phyloP scores from a whole-genome alignment of 2,888 invertebrate genomes.

The Amiota minor region DNA sequence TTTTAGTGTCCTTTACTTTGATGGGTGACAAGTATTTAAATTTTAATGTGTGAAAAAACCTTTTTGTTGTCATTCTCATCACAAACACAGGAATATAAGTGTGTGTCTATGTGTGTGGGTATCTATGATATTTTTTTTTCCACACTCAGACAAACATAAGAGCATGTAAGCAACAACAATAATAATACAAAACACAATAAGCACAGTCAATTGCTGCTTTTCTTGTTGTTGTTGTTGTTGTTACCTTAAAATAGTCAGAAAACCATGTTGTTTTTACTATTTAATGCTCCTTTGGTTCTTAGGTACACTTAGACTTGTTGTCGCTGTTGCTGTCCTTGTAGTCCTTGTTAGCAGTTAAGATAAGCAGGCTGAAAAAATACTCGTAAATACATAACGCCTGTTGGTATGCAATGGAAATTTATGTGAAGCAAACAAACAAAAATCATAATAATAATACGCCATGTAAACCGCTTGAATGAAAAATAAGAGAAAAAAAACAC shows the following conservation, averaged over 20 bases:
- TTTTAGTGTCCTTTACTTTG: too few species aligned
- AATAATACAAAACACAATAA: background rate
- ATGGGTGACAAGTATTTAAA: conserved; percentile 22
- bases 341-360: background rate
- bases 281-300: too few species aligned
- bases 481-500: background rate
- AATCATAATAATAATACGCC: too few species aligned
- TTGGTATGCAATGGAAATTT: conserved; percentile 17
- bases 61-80: conserved; percentile 6
- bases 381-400: conserved; percentile 8
- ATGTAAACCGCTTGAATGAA: background rate
- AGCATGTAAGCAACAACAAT: conserved; percentile 36
- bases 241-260: conserved; percentile 17
- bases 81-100: conserved; percentile 20
- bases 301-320: too few species aligned
- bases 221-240: background rate
- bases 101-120: background rate
- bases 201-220: background rate
- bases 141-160: too few species aligned
- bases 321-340: too few species aligned
- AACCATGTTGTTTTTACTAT: background rate
- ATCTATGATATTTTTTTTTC: background rate
- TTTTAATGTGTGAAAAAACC: too few species aligned
- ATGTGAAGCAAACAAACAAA: background rate
- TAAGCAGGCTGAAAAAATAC: background rate